These are phyloP conservation scores for Drosophila ananassae DNA, from an alignment of 1,140 invertebrate species.

Conservation along the genomic window DNA sequence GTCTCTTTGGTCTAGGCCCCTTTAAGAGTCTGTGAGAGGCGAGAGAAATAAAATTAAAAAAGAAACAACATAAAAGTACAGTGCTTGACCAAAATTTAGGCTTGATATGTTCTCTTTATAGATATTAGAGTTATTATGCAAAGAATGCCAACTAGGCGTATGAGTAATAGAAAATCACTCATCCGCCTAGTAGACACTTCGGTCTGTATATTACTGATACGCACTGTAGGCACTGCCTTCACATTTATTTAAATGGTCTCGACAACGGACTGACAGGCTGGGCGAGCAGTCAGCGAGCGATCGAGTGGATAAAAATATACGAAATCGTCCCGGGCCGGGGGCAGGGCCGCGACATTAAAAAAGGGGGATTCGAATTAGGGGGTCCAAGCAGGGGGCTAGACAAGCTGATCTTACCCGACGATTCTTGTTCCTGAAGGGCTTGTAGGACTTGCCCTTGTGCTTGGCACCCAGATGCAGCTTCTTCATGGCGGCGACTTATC, in stretches of 20 bases:
- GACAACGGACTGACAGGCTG: conserved; percentile 50
- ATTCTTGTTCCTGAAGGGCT: conserved; percentile 76
- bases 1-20: not conserved
- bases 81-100: not conserved
- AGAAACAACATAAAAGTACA: conserved; percentile 13
- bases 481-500: conserved; percentile 59
- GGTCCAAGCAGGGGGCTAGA: no score
- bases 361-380: not conserved
- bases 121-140: no score
- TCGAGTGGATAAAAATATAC: conserved; percentile 79
- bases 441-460: conserved; percentile 70
- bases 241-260: conserved; percentile 31
- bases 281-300: conserved; percentile 55
- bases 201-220: not conserved
- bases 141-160: not conserved
- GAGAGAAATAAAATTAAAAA: not conserved
- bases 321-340: conserved; percentile 53
- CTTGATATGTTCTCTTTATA: no score
- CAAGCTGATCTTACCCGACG: conserved; percentile 59
- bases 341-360: conserved; percentile 39
- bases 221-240: conserved; percentile 33
- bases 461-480: conserved; percentile 75
- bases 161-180: conserved; percentile 16
- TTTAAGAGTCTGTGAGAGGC: conserved; percentile 19
- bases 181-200: conserved; percentile 12